Conservation (phyloP, 2,888 invertebrate species). For the Cosmopolites sordidus region DNA sequence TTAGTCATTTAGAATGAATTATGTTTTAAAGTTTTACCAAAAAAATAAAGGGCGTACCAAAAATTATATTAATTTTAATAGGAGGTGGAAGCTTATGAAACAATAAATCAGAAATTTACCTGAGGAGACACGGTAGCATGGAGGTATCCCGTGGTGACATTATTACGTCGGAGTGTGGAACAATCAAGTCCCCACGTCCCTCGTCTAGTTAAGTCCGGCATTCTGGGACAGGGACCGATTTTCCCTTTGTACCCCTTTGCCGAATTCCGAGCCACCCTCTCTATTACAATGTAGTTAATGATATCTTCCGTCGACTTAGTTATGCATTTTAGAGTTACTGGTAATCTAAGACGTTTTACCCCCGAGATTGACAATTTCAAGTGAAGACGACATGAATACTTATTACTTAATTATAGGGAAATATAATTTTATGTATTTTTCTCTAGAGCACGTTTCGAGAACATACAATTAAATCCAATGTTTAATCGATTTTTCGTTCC, state of each 20-base stretch:
- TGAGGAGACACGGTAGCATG: constrained; percentile 24
- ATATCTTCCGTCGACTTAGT: constrained; percentile 35
- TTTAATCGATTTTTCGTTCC: no score
- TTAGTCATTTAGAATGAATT: background rate
- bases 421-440: background rate
- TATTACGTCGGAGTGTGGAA: constrained; percentile 34
- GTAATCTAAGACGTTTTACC: constrained; percentile 38
- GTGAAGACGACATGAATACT: constrained; percentile 19
- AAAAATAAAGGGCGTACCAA: constrained; percentile 1
- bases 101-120: constrained; percentile 27
- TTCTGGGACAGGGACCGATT: constrained; percentile 10
- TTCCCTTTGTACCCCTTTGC: constrained; percentile 3
- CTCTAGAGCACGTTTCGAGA: no score
- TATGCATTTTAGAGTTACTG: constrained; percentile 39
- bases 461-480: no score
- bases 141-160: constrained; percentile 31
- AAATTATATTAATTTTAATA: constrained; percentile 14
- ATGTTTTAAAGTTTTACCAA: background rate
- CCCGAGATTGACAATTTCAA: constrained; percentile 29
- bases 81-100: constrained; percentile 15
- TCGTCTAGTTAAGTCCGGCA: constrained; percentile 38
- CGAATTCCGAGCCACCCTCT: constrained; percentile 13
- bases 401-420: constrained; percentile 15
- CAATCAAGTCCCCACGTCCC: constrained; percentile 38
- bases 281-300: constrained; percentile 36